Conservation (phyloP, 2,113 vertebrate species). For the Felis catus region F.catus_Fca126_mat1.0 CM031411.1:111679501-111680000, state of each 20-base stretch:
- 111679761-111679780: neutral
- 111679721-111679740: neutral
- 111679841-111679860: neutral
- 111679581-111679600: no score
- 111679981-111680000: slow-evolving; percentile 21
- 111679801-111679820: neutral
- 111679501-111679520: no score
- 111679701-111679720: neutral
- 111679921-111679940: neutral
- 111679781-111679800: slow-evolving; percentile 7
- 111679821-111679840: neutral
- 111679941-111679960: neutral
- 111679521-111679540: no score
- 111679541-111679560: no score
- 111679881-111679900: neutral
- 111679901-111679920: neutral
- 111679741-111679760: neutral
- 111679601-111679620: no score
- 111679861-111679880: neutral
- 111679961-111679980: neutral
- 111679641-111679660: no score
- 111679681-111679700: neutral
- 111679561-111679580: no score
- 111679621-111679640: no score
- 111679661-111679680: neutral